Conservation (phyloP, 2,113 vertebrate genomes). For the Ramphastos sulfuratus region DNA sequence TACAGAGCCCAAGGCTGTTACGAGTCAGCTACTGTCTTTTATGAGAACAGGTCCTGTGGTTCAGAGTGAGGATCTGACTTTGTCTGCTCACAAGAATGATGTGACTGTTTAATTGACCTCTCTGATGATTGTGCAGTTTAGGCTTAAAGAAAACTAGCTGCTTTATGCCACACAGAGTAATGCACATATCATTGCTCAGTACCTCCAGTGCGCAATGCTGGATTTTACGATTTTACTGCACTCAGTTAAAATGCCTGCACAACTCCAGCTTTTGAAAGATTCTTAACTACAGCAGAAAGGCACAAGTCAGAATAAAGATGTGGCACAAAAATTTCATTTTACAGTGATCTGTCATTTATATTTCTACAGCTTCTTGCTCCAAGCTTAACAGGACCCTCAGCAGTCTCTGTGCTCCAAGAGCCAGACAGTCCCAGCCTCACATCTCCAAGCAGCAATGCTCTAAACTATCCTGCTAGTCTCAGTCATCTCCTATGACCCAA, state of each 20-base stretch:
- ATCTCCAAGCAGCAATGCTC: neutral
- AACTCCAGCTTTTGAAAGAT: neutral
- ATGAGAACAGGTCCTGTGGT: fast-evolving
- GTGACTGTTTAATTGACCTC: neutral
- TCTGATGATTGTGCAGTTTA: neutral
- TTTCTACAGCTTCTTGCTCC: neutral
- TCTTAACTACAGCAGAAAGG: neutral
- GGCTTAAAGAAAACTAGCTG: neutral
- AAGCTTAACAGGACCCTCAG: neutral
- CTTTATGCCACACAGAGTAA: neutral
- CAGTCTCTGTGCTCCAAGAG: neutral
- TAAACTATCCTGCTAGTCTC: constrained; percentile 12
- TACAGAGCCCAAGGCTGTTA: neutral
- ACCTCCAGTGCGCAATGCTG: neutral
- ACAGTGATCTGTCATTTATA: neutral
- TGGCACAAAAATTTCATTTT: neutral
- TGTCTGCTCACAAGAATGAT: neutral
- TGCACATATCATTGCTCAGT: too few relatives aligned
- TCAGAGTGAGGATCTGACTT: neutral
- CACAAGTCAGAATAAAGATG: neutral
- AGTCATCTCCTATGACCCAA: neutral
- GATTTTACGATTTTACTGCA: neutral
- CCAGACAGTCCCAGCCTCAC: neutral
- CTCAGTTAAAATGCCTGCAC: neutral
- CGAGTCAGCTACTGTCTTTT: neutral